Evolutionary conservation across 2,888 invertebrate species (phyloP), one percentile per base, ranked within the genome.

Genomic region (Cantharis rufa): DNA sequence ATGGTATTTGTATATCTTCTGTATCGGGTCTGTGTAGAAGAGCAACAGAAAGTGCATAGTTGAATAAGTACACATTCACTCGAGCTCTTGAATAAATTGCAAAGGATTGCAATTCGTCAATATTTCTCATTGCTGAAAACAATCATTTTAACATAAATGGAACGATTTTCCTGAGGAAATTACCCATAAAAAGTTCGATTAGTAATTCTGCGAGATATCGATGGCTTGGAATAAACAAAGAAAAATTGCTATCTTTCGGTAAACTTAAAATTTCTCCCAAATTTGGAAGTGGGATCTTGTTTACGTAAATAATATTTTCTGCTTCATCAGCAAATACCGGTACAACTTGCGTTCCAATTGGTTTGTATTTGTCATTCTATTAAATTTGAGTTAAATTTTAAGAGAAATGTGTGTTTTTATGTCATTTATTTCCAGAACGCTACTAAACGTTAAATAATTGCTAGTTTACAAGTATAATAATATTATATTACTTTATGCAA

Each of bases 31-130:
- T 91, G 89, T 95, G 95, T 83, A 94, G 90, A 16, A 95, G 87
- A 0, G 94, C 94, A 10, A 96, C 94, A 0, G 95, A 93, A 63
- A 92, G 91, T 64, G 93, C 92, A 85, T 96, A 96, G 86, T 95
- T 93, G 88, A 94, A 96, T 80, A 96, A 88, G 81, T 93, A 92
- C 0, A 95, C 93, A 87, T 96, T 96, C 11, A 96, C 88, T 48
- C 93, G 91, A 81, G 93, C 93, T 77, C 95, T 91, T 48, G 93
- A 90, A 83, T 90, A 95, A 9, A 92, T 92, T 69, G 93, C 91
- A 13, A 93, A 90, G 0, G 95, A 92, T 82, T 92, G 88, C 73
- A 96, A 90, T 80, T 95, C 95, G 0, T 94, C 93, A 11, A 93
- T 86, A 64, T 91, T 91, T 61, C 92, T 90, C 91, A 95, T 92